These are phyloP conservation scores for Toxotes lorentzi DNA, from an alignment of 2,797 vertebrate species.

Conservation along the genomic window DNA sequence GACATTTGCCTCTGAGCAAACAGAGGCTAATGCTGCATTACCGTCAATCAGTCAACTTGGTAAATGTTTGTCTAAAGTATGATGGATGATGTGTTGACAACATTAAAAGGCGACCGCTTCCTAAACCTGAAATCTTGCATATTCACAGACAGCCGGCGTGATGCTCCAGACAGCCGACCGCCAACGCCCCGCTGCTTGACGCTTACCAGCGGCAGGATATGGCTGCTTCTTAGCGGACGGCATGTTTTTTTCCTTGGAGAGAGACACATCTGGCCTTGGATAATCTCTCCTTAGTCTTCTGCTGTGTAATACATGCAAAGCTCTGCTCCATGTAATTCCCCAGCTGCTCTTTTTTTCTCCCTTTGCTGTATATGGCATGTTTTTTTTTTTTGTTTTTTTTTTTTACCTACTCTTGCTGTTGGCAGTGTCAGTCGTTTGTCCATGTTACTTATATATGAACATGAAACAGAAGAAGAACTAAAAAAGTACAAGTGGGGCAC, in stretches of 20 bases:
- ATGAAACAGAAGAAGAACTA: neutral
- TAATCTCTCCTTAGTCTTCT: constrained; percentile 81
- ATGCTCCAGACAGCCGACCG: constrained; percentile 69
- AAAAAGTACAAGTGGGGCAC: neutral
- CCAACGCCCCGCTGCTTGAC: constrained; percentile 68
- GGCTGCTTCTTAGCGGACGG: constrained; percentile 71
- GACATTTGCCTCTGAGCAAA: constrained; percentile 71
- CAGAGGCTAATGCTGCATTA: constrained; percentile 77
- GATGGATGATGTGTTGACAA: constrained; percentile 72
- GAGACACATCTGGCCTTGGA: constrained; percentile 83
- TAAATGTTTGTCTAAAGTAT: constrained; percentile 76
- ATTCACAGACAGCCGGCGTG: constrained; percentile 72
- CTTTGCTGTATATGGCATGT: constrained; percentile 17
- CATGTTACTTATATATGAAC: constrained; percentile 3
- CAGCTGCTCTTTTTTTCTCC: constrained; percentile 66
- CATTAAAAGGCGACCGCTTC: constrained; percentile 63
- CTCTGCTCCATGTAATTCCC: constrained; percentile 78
- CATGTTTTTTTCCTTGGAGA: constrained; percentile 64
- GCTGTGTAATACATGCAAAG: constrained; percentile 81
- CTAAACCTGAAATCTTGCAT: constrained; percentile 79
- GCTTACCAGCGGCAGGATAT: constrained; percentile 66
- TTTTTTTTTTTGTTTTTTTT: constrained; percentile 11
- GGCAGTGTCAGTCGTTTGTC: constrained; percentile 20
- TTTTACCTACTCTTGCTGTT: constrained; percentile 20
- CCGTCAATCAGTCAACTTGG: constrained; percentile 74